phyloP scores from a whole-genome alignment of 2,888 invertebrate genomes.

The Sesia bembeciformis region DNA sequence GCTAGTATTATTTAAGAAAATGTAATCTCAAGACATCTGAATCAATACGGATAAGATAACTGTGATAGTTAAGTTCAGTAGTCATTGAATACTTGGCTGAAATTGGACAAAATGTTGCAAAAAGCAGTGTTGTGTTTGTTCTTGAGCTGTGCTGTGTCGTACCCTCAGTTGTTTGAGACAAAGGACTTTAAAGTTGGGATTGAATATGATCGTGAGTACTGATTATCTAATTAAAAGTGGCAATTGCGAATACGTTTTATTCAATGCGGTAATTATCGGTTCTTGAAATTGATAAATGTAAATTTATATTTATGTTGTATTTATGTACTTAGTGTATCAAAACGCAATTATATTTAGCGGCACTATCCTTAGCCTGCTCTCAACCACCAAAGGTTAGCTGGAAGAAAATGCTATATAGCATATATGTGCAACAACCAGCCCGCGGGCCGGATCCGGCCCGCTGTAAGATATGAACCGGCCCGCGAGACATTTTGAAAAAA shows the following conservation, averaged over 20 bases:
- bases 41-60: neutral
- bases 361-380: too few relatives aligned
- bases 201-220: conserved; percentile 54
- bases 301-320: too few relatives aligned
- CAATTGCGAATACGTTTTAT: neutral
- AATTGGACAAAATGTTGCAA: conserved; percentile 4
- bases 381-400: too few relatives aligned
- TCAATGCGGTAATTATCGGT: too few relatives aligned
- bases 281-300: too few relatives aligned
- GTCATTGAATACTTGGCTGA: neutral
- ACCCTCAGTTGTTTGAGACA: conserved; percentile 30
- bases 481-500: too few relatives aligned
- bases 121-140: conserved; percentile 13
- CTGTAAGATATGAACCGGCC: too few relatives aligned
- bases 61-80: neutral
- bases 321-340: too few relatives aligned
- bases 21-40: neutral
- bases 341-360: too few relatives aligned
- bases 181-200: conserved; percentile 50
- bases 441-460: too few relatives aligned
- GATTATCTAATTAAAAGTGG: neutral
- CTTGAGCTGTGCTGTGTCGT: conserved; percentile 16
- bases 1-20: neutral
- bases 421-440: too few relatives aligned
- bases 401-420: too few relatives aligned